Conservation (phyloP, 1,140 invertebrate species). For the Chironomus tepperi region DNA sequence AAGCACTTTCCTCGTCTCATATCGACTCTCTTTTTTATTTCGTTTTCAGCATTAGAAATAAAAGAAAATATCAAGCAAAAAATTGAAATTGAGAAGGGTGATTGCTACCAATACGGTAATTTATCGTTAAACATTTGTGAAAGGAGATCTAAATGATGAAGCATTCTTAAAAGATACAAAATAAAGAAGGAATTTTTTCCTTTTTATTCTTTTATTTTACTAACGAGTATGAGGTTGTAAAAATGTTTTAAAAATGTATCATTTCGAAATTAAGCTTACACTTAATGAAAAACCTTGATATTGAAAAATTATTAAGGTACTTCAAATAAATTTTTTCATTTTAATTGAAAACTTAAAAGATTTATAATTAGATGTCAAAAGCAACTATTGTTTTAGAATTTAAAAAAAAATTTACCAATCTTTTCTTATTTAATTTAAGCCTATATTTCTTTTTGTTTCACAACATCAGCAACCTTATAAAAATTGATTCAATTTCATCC, state of each 20-base stretch:
- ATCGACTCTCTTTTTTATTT: not conserved
- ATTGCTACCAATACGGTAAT: conserved; percentile 6
- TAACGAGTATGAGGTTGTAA: not conserved
- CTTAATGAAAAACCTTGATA: too few species aligned
- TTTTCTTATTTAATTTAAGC: not conserved
- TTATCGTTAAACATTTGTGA: conserved; percentile 21
- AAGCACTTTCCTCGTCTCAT: not conserved
- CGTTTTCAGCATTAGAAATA: not conserved
- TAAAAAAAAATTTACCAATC: not conserved
- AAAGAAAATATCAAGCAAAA: not conserved
- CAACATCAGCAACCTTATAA: too few species aligned
- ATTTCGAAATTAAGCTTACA: too few species aligned
- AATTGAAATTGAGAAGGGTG: not conserved
- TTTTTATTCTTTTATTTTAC: not conserved
- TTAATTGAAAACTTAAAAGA: too few species aligned
- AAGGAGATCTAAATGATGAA: not conserved
- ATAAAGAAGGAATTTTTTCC: not conserved
- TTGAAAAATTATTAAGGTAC: too few species aligned
- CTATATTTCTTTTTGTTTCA: too few species aligned
- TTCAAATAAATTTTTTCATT: too few species aligned
- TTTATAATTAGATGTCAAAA: too few species aligned
- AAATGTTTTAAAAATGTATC: not conserved
- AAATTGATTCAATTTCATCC: too few species aligned
- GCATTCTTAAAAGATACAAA: not conserved
- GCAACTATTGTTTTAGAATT: not conserved